Conservation (phyloP, 2,797 vertebrate genomes). For the Helostoma temminkii region DNA sequence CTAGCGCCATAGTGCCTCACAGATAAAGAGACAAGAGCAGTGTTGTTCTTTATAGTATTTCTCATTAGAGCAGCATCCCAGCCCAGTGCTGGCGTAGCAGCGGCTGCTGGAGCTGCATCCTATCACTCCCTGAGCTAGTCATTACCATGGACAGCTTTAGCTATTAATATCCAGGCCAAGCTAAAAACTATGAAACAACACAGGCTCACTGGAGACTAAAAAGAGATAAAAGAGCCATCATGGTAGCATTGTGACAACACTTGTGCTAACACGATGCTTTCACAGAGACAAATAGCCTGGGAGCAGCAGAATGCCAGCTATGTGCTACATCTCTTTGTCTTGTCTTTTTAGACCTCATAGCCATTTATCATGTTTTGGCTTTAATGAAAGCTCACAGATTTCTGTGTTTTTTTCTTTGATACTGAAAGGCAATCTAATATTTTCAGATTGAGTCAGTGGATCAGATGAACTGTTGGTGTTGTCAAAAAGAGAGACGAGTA, state of each 20-base stretch:
- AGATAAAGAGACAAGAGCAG: constrained; percentile 51
- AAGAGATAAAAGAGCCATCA: constrained; percentile 65
- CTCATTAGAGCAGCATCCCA: constrained; percentile 63
- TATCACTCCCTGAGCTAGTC: constrained; percentile 55
- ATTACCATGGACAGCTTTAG: constrained; percentile 54
- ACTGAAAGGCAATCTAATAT: not conserved
- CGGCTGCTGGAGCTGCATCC: constrained; percentile 46
- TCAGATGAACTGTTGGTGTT: not conserved
- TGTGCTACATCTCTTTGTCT: constrained; percentile 53
- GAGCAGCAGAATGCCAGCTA: constrained; percentile 34
- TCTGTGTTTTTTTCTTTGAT: constrained; percentile 24
- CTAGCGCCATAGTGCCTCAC: constrained; percentile 28
- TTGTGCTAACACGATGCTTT: constrained; percentile 47
- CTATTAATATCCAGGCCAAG: constrained; percentile 63
- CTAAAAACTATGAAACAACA: constrained; percentile 44
- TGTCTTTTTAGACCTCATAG: constrained; percentile 30
- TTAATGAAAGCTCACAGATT: constrained; percentile 67
- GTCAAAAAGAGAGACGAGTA: not conserved
- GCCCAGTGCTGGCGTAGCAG: constrained; percentile 25
- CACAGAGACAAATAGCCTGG: constrained; percentile 65
- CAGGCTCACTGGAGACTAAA: constrained; percentile 44
- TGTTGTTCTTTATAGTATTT: constrained; percentile 57
- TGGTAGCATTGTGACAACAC: constrained; percentile 59
- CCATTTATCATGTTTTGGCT: constrained; percentile 59
- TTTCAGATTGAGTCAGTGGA: not conserved